Base-by-base conservation (phyloP, 2,888 invertebrate genomes). In the Yponomeuta sedellus region DNA sequence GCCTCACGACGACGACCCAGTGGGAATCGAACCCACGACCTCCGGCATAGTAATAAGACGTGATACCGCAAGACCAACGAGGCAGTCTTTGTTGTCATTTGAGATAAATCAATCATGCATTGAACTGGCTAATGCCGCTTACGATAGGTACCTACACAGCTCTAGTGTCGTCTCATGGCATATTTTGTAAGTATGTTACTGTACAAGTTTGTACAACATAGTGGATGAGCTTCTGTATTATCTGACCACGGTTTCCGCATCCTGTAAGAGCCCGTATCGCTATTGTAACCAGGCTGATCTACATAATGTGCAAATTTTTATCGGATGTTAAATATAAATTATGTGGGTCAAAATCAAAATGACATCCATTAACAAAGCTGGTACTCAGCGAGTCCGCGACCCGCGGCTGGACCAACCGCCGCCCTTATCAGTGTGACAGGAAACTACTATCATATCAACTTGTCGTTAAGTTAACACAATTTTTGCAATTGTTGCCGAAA, bases 401-500 rank as follows among this genome's bases (percentile, higher is more conserved):
- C 80, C 80, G 76, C 80, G 64, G 56, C 62, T n/a, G 82, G 79
- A 81, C 79, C 80, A 82, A 73, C 78, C 76, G 77, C 79, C 76
- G 77, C 79, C 77, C 76, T 87, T 90, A 90, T 90, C 90, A 73
- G 72, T 73, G 71, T 73, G 75, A 77, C 88, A 87, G 91, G 90
- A 91, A 86, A 73, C 81, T 74, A 79, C 28, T 78, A 52, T 52
- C 44, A 52, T 91, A 91, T 91, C 91, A 85, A 85, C 79, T 85
- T 87, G 87, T 86, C 88, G 88, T 83, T 87, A 81, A 82, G 88
- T 83, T 87, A 88, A 85, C 82, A 87, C 78, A 86, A 86, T 90
- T 90, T 90, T 90, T 90, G 91, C 91, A 90, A 90, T 68, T 79
- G 80, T 90, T 90, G 90, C 90, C 91, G 90, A 91, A 90, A 89